Conservation (phyloP, 2,113 vertebrate species). For the Hirundichthys speculiger region DNA sequence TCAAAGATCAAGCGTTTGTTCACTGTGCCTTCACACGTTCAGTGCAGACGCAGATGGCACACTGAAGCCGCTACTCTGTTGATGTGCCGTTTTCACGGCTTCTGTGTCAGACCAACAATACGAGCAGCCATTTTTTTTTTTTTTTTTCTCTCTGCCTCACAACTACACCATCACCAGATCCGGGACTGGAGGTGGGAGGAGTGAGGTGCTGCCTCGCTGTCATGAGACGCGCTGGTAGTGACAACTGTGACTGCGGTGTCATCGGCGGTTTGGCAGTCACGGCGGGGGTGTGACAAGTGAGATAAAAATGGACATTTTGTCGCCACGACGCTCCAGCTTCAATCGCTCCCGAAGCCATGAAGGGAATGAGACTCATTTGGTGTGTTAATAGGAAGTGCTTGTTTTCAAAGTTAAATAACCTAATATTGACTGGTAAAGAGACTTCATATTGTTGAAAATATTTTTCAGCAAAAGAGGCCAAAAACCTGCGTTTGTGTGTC, state of each 20-base stretch:
- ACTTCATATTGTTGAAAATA: too few species aligned
- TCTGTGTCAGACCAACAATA: conserved; percentile 2
- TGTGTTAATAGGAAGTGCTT: too few species aligned
- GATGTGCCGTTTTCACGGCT: neutral
- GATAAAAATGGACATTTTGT: conserved; percentile 25
- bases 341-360: neutral
- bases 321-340: conserved; percentile 8
- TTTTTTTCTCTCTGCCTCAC: neutral
- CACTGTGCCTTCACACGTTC: neutral
- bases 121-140: neutral
- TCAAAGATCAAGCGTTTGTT: neutral
- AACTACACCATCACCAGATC: conserved; percentile 12
- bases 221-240: conserved; percentile 17
- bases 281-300: conserved; percentile 19
- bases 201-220: conserved; percentile 17
- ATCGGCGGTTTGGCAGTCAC: conserved; percentile 10
- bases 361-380: neutral
- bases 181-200: conserved; percentile 2
- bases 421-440: too few species aligned
- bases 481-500: too few species aligned
- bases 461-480: too few species aligned
- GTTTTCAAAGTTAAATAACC: too few species aligned
- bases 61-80: neutral
- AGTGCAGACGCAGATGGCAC: too few species aligned
- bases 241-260: conserved; percentile 41